Percentiles rank a stretch among this genome's conserved stretches.
phyloP scores from a whole-genome alignment of 2,113 vertebrate species.

The Crotalus viridis region DNA sequence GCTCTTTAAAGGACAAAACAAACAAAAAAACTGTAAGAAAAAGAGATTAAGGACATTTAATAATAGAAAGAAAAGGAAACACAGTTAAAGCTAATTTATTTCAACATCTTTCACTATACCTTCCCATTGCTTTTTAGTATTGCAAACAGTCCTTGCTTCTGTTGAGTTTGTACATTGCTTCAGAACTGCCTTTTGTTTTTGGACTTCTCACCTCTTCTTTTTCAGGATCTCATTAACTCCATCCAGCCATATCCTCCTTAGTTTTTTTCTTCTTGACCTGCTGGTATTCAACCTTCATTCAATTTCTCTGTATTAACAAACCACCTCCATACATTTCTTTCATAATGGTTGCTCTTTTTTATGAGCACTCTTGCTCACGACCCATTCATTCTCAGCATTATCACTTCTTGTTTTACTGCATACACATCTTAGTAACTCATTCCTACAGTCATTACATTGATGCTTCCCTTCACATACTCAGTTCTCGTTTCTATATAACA shows the following conservation, averaged over 20 bases:
- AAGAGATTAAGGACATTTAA: background rate
- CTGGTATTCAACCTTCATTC: background rate
- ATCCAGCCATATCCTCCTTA: background rate
- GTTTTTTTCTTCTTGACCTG: background rate
- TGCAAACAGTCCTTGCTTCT: background rate
- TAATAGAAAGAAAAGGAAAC: background rate
- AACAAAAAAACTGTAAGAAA: background rate
- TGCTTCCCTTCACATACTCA: background rate
- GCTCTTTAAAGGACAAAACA: background rate
- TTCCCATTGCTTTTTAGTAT: background rate
- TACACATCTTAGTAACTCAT: background rate
- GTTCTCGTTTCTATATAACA: background rate
- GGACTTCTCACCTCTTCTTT: background rate
- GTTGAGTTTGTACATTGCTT: background rate
- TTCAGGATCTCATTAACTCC: background rate
- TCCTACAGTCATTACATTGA: background rate
- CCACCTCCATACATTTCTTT: background rate
- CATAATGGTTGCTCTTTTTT: background rate
- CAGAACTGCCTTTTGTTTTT: background rate
- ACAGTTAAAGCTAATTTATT: background rate
- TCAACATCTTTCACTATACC: background rate
- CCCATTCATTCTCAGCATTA: background rate
- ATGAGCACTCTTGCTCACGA: background rate
- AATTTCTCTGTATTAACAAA: background rate
- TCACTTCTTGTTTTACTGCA: background rate